Conservation (phyloP, 2,113 vertebrate species). For the Lophura nycthemera region DNA sequence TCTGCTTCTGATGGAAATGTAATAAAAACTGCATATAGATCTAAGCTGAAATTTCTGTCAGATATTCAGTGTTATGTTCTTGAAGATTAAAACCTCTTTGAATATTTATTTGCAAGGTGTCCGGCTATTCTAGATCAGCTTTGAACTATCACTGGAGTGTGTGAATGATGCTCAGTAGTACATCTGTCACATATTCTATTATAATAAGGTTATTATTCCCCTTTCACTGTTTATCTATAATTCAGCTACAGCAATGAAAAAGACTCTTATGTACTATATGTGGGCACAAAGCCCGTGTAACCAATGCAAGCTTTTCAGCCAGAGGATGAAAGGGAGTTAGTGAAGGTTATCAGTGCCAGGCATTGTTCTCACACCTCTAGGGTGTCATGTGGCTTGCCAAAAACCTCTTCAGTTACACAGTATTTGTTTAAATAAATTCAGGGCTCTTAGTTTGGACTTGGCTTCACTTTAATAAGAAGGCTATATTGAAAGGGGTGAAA, state of each 20-base stretch:
- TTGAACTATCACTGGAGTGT: constrained; percentile 4
- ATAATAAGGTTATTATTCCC: constrained; percentile 22
- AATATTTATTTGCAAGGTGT: constrained; percentile 49
- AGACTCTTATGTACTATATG: background rate
- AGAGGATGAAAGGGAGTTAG: background rate
- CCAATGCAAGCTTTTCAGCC: background rate
- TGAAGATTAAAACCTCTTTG: constrained; percentile 37
- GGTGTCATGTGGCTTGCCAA: background rate
- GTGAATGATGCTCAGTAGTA: constrained; percentile 8
- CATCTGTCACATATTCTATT: constrained; percentile 20
- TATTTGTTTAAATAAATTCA: background rate
- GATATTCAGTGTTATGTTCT: constrained; percentile 25
- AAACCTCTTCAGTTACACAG: background rate
- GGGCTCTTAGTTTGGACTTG: background rate
- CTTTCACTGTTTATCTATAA: constrained; percentile 48
- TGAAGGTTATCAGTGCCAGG: background rate
- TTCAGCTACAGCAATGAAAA: constrained; percentile 30
- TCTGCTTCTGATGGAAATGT: background rate
- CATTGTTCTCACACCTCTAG: background rate
- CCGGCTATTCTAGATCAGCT: constrained; percentile 2
- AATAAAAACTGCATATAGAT: constrained; percentile 63
- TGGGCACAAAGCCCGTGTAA: background rate
- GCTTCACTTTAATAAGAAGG: background rate
- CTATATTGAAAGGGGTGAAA: fast-evolving
- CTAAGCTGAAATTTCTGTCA: constrained; percentile 49